These are phyloP conservation scores for Lycopodina hypogea DNA, from an alignment of 37 sponge, comb jelly and placozoan species.

Conservation along the genomic window DNA sequence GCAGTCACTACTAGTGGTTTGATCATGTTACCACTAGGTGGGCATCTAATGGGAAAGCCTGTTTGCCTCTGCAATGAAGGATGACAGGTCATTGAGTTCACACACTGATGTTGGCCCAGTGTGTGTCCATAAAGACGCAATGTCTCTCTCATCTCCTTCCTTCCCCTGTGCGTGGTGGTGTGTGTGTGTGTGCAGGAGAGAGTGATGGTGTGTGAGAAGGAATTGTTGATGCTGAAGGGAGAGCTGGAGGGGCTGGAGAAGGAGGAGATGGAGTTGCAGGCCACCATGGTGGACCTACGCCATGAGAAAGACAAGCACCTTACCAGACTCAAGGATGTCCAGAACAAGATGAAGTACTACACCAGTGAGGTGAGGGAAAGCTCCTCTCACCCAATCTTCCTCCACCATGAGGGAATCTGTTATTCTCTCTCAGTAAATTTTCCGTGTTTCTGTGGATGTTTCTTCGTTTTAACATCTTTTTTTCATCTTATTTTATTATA, in stretches of 20 bases:
- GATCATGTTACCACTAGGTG: no score
- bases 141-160: no score
- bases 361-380: slow-evolving; percentile 64
- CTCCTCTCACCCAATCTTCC: neutral
- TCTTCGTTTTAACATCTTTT: no score
- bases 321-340: slow-evolving; percentile 72
- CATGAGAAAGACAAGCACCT: slow-evolving; percentile 75
- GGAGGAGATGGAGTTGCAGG: slow-evolving; percentile 56
- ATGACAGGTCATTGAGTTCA: no score
- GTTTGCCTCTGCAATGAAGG: no score
- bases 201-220: slow-evolving; percentile 26
- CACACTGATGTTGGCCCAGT: no score
- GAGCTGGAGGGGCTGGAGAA: slow-evolving; percentile 59
- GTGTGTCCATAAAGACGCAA: no score
- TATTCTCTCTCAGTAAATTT: neutral
- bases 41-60: no score
- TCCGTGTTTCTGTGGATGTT: neutral
- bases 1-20: no score
- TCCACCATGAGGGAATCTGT: neutral
- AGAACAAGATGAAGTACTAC: slow-evolving; percentile 82
- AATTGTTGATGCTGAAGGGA: slow-evolving; percentile 32
- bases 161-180: no score
- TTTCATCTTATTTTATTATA: no score
- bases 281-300: slow-evolving; percentile 58
- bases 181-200: no score